These are phyloP conservation scores for Ceratina australensis DNA, from an alignment of 1,140 invertebrate genomes.

Conservation along the genomic window DNA sequence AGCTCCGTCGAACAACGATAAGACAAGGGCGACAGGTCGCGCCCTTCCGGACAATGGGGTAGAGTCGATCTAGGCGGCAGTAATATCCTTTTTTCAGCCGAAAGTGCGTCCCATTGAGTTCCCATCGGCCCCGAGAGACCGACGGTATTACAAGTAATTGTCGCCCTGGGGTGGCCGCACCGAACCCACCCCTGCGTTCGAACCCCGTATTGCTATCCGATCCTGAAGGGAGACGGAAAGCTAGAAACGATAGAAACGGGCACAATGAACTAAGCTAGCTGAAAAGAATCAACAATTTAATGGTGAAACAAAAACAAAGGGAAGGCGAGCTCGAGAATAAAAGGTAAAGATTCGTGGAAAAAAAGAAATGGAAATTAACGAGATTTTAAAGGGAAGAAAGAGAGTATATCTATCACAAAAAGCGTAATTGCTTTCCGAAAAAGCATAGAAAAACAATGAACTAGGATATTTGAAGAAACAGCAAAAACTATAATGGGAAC, in stretches of 20 bases:
- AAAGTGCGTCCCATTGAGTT: conserved; percentile 70
- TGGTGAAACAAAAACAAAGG: not conserved
- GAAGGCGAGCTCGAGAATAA: not conserved
- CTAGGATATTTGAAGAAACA: conserved; percentile 12
- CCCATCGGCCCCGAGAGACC: conserved; percentile 64
- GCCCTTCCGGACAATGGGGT: conserved; percentile 15
- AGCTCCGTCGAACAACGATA: conserved; percentile 38
- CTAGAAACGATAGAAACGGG: too few species aligned
- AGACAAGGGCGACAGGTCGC: conserved; percentile 47
- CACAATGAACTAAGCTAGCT: too few species aligned
- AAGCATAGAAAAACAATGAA: conserved; percentile 3
- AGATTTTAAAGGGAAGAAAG: too few species aligned
- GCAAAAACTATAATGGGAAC: conserved; percentile 6
- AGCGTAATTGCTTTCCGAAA: not conserved
- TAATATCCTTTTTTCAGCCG: conserved; percentile 65
- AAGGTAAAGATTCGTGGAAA: not conserved
- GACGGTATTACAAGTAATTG: conserved; percentile 74
- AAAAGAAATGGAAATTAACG: too few species aligned
- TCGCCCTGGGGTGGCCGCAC: conserved; percentile 60
- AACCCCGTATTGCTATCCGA: conserved; percentile 14
- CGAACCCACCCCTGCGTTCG: conserved; percentile 24
- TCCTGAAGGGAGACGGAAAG: conserved; percentile 16
- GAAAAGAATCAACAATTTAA: conserved; percentile 9
- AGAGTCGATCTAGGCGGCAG: conserved; percentile 52
- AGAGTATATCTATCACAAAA: too few species aligned